Evolutionary conservation across 2,888 invertebrate species (phyloP), one percentile per base, ranked within the genome.

Genomic region (Craniophora ligustri): DNA sequence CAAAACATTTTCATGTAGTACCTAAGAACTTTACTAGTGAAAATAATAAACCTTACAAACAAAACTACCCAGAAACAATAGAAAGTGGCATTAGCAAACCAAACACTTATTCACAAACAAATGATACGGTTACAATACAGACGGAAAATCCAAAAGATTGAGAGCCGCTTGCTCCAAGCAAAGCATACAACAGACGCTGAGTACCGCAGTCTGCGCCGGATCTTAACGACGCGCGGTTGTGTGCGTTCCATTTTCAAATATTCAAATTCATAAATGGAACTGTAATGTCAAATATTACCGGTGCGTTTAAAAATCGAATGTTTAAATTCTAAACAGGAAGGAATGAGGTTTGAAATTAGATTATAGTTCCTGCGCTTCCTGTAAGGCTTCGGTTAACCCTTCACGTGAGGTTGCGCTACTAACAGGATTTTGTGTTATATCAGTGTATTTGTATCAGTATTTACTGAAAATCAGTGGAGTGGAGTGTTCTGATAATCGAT

Each of bases 381-480:
- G 75, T 81, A 75, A 72, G 89, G 89, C 86, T 89, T 89, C 89
- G 67, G 65, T 61, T 74, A 77, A 78, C 79, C 79, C 82, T 72
- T 79, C 72, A 51, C 69, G 63, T 67, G 75, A 78, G 74, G 78
- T 78, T 78, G 68, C 71, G 62, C 60, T 66, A 57, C 72, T 85
- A 86, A 86, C 75, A 60, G 75, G 85, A 84, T 86, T 84, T 81
- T 30, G 51, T 60, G 66, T 57, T 61, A 46, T 58, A 65, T 67
- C 72, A 77, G 68, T 70, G 75, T 58, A 61, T 67, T 60, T 63
- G 57, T 72, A 67, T 70, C 67, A 72, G 70, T 71, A 59, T 46
- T 59, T 58, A 71, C 67, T 70, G 60, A 66, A 42, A 55, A 65
- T 64, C 68, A 50, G 59, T 65, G 65, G 48, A 59, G 74, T 72